phyloP scores from a whole-genome alignment of 1,140 invertebrate species.

The Streblospio benedicti region DNA sequence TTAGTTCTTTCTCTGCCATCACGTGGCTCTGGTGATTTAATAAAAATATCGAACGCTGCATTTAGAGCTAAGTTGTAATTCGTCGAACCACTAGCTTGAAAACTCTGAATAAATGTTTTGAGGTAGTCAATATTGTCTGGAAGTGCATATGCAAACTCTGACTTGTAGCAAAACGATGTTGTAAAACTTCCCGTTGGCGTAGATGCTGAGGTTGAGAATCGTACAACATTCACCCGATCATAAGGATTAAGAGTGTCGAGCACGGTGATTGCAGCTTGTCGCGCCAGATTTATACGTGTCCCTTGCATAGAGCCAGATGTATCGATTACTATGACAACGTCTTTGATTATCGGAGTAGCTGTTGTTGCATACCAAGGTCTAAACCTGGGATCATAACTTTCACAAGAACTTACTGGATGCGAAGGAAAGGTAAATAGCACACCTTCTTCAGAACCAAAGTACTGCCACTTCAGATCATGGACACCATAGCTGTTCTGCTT shows the following conservation, averaged over 20 bases:
- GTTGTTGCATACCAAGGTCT: not conserved
- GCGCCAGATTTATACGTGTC: not conserved
- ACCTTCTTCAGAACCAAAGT: slow-evolving; percentile 15
- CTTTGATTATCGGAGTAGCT: not conserved
- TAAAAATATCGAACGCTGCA: not conserved
- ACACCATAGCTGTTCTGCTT: slow-evolving; percentile 8
- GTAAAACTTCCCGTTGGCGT: not conserved
- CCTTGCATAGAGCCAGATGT: not conserved
- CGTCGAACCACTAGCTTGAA: not conserved
- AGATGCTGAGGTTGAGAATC: not conserved
- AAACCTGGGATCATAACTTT: slow-evolving; percentile 8
- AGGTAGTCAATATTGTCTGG: not conserved
- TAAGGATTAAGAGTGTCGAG: not conserved
- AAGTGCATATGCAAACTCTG: not conserved
- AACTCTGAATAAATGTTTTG: not conserved
- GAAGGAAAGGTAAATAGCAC: slow-evolving; percentile 8
- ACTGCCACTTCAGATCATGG: slow-evolving; percentile 17
- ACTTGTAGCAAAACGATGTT: not conserved
- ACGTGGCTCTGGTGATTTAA: too few relatives aligned
- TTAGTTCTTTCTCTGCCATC: too few relatives aligned
- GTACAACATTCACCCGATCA: not conserved
- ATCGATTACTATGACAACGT: not conserved
- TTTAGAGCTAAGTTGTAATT: not conserved
- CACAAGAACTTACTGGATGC: not conserved
- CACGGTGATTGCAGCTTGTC: not conserved